Evolutionary conservation across 2,113 vertebrate genomes (phyloP).

Genomic region (Mesitornis unicolor): DNA sequence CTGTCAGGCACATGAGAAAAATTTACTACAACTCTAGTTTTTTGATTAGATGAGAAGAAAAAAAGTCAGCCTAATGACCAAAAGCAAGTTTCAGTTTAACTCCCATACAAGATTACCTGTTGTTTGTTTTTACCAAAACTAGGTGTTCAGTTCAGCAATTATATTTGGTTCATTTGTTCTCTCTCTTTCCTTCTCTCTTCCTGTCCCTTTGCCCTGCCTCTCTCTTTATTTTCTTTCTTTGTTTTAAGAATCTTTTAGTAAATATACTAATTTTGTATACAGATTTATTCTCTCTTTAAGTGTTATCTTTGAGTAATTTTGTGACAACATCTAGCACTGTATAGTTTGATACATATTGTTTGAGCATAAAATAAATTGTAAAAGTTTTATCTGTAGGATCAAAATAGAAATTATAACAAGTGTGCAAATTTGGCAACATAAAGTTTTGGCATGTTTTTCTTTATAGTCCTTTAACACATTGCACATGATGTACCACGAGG

Average conservation of each 20-base stretch:
- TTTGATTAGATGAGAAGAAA: background rate
- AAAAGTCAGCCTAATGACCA: background rate
- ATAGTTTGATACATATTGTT: background rate
- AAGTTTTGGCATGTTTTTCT: background rate
- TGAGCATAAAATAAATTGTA: background rate
- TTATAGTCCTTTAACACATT: slow-evolving; percentile 95
- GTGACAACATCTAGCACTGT: background rate
- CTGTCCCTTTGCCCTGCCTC: background rate
- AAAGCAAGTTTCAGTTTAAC: background rate
- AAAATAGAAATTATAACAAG: background rate
- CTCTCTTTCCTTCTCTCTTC: too few relatives aligned
- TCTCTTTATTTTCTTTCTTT: background rate
- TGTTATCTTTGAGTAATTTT: background rate
- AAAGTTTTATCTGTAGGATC: background rate
- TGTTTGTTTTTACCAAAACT: background rate
- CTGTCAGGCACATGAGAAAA: background rate
- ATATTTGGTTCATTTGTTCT: background rate
- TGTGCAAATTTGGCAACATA: background rate
- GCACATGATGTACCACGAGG: slow-evolving; percentile 99
- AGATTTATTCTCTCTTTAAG: background rate
- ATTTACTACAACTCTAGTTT: background rate
- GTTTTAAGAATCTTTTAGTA: background rate
- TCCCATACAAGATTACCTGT: fast-evolving
- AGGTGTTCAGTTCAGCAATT: too few relatives aligned
- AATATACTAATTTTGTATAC: background rate